A percentile compares a stretch with the other conserved stretches of the same genome.
phyloP scores from a whole-genome alignment of 2,888 invertebrate genomes.

The Tipula confusa region DNA sequence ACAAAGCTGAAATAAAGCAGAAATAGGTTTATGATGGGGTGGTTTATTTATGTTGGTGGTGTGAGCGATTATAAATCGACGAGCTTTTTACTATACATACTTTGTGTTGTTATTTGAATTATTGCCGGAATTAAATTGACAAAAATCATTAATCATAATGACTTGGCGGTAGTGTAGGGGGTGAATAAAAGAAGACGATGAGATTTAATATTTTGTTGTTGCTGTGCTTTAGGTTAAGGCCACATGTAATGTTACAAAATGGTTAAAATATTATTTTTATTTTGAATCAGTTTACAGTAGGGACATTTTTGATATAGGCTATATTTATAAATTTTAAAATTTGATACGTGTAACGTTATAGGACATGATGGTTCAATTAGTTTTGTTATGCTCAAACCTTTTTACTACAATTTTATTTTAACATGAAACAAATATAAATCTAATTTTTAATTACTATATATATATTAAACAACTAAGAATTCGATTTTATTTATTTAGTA shows the following conservation, averaged over 20 bases:
- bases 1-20: not conserved
- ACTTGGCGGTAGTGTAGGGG: not conserved
- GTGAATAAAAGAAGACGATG: not conserved
- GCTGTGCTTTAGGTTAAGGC: not conserved
- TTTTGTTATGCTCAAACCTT: too few relatives aligned
- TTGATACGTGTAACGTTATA: not conserved
- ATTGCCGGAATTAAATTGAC: slow-evolving; percentile 25
- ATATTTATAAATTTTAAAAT: not conserved
- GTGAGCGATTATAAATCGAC: not conserved
- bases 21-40: not conserved
- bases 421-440: too few relatives aligned
- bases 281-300: not conserved
- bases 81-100: not conserved
- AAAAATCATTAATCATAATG: slow-evolving; percentile 25
- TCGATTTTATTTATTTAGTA: too few relatives aligned
- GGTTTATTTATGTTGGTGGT: not conserved
- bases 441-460: too few relatives aligned
- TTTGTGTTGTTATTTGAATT: not conserved
- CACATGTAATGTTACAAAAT: not conserved
- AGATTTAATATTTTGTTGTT: not conserved
- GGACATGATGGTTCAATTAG: not conserved
- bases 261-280: not conserved
- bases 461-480: too few relatives aligned
- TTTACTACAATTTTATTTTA: too few relatives aligned
- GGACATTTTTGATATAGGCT: not conserved